Conservation (phyloP, 2,113 vertebrate genomes). For the Potamarius usumacintae region DNA sequence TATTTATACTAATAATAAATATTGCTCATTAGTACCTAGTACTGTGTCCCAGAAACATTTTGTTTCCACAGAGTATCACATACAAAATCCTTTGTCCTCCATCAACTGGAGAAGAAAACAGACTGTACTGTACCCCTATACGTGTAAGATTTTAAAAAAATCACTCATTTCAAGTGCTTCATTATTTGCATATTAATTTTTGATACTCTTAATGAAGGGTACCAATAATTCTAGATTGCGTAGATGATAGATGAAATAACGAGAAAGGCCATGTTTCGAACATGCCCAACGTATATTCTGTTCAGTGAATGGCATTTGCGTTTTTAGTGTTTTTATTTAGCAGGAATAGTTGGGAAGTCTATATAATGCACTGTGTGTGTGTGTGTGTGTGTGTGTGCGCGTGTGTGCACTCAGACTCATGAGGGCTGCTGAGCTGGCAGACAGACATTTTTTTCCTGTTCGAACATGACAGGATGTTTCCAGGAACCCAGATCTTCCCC, state of each 20-base stretch:
- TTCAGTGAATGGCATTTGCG: background rate
- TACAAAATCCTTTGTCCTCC: background rate
- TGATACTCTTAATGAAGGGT: background rate
- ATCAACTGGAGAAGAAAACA: background rate
- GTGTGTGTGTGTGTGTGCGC: conserved; percentile 10
- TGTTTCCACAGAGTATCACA: no score
- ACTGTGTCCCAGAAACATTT: no score
- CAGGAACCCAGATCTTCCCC: conserved; percentile 46
- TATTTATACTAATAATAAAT: background rate
- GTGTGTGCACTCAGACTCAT: conserved; percentile 19
- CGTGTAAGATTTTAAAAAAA: background rate
- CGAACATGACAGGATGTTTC: conserved; percentile 50
- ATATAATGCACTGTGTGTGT: conserved; percentile 13
- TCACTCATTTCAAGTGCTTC: no score
- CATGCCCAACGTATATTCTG: background rate
- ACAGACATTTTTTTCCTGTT: conserved; percentile 43
- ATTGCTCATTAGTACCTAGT: background rate
- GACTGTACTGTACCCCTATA: background rate
- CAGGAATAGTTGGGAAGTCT: background rate
- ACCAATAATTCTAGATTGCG: background rate
- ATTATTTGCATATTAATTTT: background rate
- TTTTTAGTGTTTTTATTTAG: background rate
- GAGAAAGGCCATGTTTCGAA: background rate
- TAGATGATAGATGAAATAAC: background rate
- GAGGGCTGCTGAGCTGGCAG: conserved; percentile 46